Evolutionary conservation across 2,113 vertebrate species (phyloP), one percentile per base, ranked within the genome.

Genomic region (Canis aureus): DNA sequence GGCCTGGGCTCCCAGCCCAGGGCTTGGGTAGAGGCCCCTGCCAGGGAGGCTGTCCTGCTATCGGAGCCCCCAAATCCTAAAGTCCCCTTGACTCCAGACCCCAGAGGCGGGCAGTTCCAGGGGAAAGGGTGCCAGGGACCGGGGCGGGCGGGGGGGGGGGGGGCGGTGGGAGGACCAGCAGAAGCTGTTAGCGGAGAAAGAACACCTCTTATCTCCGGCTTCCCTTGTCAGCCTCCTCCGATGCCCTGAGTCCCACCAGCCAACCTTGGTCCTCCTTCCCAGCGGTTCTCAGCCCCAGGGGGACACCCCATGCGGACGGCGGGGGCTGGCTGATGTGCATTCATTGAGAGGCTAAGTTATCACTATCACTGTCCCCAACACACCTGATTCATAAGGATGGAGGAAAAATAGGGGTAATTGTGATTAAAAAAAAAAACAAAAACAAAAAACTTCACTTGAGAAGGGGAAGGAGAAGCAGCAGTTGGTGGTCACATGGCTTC

Each of bases 221-320:
- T 15, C 15, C 38, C n/a, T 38, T 8, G 0, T 15, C 2, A 0
- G 53, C 25, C 32, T 69, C 51, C 32, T 89, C 60, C 25, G n/a
- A 16, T 8, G 22, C 23, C 84, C 53, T 1, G 11, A 59, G 64
- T 38, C 23, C 84, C 32, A 0, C 1, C 9, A 2, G 27, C 64
- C 0, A 17, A 74, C 7, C 38, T n/a, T 3, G 13, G 62, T n/a
- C 29, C 60, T 59, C 53, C 5, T 1, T 1, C 69, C 43, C 51
- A 1, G 27, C 35, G 0, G 4, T 59, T 29, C 43, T 57, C 22
- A 4, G 16, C 49, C 59, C 66, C 66, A 27, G 0, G 0, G 35
- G 49, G 60, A 38, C 12, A 13, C 3, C 11, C 59, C 51, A 7
- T 0, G 8, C 19, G 8, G 5, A 1, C 29, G 53, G 11, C 4